phyloP scores from a whole-genome alignment of 2,888 invertebrate genomes.

The Tuberolachnus salignus region DNA sequence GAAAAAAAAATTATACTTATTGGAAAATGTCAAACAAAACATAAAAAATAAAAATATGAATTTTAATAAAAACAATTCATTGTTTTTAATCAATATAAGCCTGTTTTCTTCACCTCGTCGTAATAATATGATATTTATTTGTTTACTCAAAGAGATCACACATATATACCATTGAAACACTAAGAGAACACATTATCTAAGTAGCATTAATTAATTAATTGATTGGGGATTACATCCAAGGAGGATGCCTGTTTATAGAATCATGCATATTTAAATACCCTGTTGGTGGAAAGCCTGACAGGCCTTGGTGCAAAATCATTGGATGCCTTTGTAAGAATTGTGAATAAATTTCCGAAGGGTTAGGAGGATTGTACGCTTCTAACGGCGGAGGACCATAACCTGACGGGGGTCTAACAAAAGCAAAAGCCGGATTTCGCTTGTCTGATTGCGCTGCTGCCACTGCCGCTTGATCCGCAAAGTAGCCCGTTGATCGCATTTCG shows the following conservation, averaged over 20 bases:
- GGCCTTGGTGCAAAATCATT: constrained; percentile 64
- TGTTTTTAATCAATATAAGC: neutral
- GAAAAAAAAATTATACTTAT: constrained; percentile 2
- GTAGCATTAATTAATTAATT: constrained; percentile 31
- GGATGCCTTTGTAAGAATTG: constrained; percentile 72
- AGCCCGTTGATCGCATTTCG: constrained; percentile 66
- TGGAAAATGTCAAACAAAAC: constrained; percentile 4
- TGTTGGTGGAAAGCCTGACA: constrained; percentile 65
- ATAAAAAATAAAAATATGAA: constrained; percentile 1
- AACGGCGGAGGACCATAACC: constrained; percentile 64
- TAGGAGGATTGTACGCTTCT: constrained; percentile 64
- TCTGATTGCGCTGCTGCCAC: constrained; percentile 63
- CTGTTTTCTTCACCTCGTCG: too few relatives aligned
- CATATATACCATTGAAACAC: constrained; percentile 8
- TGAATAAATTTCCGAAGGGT: constrained; percentile 63
- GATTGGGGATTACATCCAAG: constrained; percentile 69
- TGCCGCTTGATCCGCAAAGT: constrained; percentile 62
- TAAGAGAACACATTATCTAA: constrained; percentile 26
- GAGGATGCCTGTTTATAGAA: constrained; percentile 70
- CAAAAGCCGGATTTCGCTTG: constrained; percentile 57
- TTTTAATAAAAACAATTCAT: too few relatives aligned
- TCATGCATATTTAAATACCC: constrained; percentile 71
- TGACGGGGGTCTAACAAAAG: constrained; percentile 66
- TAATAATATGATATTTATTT: neutral
- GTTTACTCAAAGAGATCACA: neutral